Evolutionary conservation across 1,140 invertebrate species (phyloP).

Genomic region (Diachasma alloeum): DNA sequence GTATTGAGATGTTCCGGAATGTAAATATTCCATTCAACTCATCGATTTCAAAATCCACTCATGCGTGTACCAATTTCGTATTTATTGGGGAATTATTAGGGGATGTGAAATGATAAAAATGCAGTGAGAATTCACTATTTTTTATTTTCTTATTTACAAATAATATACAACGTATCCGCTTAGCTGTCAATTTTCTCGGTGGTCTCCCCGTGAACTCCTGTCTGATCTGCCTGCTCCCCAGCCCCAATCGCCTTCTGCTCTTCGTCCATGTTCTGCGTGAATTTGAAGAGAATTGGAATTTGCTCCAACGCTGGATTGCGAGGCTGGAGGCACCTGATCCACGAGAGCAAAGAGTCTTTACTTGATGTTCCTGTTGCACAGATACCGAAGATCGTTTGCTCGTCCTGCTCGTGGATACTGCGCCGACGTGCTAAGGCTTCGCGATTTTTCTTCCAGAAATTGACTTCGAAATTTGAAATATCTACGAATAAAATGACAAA

Average conservation of each 20-base stretch:
- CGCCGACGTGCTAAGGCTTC: constrained; percentile 60
- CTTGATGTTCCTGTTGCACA: constrained; percentile 91
- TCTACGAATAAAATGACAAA: constrained; percentile 64
- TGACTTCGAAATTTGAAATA: constrained; percentile 72
- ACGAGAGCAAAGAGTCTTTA: constrained; percentile 89
- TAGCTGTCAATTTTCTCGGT: constrained; percentile 17
- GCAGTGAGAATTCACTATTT: neutral
- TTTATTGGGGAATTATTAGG: neutral
- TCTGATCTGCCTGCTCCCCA: constrained; percentile 1
- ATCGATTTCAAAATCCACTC: too few species aligned
- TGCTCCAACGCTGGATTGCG: constrained; percentile 77
- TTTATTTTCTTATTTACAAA: constrained; percentile 19
- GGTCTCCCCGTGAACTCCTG: neutral
- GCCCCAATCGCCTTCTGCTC: neutral
- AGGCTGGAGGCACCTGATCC: constrained; percentile 87
- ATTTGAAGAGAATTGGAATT: constrained; percentile 82
- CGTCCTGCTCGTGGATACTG: constrained; percentile 90
- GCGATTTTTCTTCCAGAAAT: constrained; percentile 63
- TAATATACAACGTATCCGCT: constrained; percentile 23
- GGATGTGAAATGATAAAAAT: neutral
- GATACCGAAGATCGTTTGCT: constrained; percentile 88
- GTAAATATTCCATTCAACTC: too few species aligned
- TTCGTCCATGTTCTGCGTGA: constrained; percentile 36
- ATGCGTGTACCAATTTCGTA: neutral
- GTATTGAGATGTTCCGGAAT: too few species aligned